Evolutionary conservation across 2,888 invertebrate species (phyloP), one percentile per base, ranked within the genome.

Genomic region (Metalampra italica): DNA sequence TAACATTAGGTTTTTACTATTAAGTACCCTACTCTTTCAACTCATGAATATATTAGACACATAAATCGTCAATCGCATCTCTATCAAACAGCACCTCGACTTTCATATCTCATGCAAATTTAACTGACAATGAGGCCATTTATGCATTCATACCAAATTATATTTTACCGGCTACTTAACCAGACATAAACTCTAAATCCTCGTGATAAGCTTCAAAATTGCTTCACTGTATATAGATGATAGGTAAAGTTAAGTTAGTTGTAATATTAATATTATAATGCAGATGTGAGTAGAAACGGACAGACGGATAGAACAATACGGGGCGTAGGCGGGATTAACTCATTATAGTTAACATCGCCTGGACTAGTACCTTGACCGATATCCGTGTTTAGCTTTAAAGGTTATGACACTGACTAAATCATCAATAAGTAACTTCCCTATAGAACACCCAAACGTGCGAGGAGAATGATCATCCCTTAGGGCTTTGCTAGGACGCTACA

Each of bases 81-180:
- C 71, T 65, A 67, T 68, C 53, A 45, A 54, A 57, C 56, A 75
- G 71, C 77, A 74, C 76, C 75, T 78, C 68, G 68, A 78, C 81
- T 85, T 85, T 87, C 85, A 71, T 82, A 82, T 79, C 75, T 79
- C 77, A 88, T 88, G 87, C 87, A 82, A 87, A 88, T 88, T 80
- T 67, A 71, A 75, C 81, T 82, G 79, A 85, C 87, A 88, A 88
- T 87, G 83, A 82, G 76, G 78, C 73, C 78, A 78, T 82, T 84
- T 81, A 75, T 75, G 73, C 62, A 60, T 63, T 59, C 48, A 57
- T 42, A 60, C 69, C 59, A 67, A 60, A 15, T 52, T 51, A 38
- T 11, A 51, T 42, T 51, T 59, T 30, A 22, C 3, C 0, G 29
- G 52, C 50, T 57, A 48, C 48, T 71, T 70, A 54, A 3, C 0